Evolutionary conservation across 2,797 vertebrate species (phyloP).

Genomic region (Tragopan temminckii): DNA sequence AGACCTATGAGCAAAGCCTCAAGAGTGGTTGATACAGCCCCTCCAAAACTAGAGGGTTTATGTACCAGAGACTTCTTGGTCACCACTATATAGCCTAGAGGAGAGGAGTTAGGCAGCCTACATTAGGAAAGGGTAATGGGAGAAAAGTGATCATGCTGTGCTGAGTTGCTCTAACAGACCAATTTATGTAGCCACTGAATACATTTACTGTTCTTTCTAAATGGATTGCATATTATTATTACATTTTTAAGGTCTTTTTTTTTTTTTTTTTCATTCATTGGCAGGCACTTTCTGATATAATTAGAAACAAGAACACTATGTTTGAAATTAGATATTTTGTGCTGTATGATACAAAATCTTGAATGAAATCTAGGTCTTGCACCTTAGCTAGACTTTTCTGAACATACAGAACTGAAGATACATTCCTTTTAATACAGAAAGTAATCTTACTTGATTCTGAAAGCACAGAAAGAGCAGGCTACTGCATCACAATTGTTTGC

Average conservation of each 20-base stretch:
- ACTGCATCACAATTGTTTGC: neutral
- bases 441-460: neutral
- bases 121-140: rapidly evolving
- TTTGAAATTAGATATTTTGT: neutral
- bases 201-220: neutral
- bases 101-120: neutral
- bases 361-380: neutral
- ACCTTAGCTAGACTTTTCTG: neutral
- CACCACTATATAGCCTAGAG: neutral
- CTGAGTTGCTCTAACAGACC: neutral
- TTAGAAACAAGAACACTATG: neutral
- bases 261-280: neutral
- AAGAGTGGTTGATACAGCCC: neutral
- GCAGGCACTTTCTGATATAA: neutral
- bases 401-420: neutral
- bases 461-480: neutral
- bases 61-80: neutral
- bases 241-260: neutral
- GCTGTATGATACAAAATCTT: neutral
- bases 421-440: neutral
- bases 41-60: neutral
- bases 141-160: neutral
- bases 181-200: neutral
- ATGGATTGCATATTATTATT: neutral
- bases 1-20: neutral